Base-by-base conservation (phyloP, 2,797 vertebrate species). In the Danionella dracula region DNA sequence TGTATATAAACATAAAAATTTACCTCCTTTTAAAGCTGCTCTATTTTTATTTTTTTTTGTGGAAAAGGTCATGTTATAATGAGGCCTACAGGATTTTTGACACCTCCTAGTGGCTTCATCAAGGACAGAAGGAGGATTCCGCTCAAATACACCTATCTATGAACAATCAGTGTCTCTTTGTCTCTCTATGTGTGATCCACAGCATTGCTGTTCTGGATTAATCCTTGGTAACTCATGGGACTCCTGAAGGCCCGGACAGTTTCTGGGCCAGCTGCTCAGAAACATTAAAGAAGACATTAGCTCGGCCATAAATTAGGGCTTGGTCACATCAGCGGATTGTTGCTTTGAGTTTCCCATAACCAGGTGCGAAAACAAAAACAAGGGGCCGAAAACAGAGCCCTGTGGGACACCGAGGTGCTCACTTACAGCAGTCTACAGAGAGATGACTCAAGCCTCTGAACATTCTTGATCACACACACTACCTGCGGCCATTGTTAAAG, bases 361-460 rank as follows among this genome's bases (percentile, higher is more conserved):
- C 75, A 76, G 75, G 75, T 76, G 71, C 68, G 73, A 76, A 76
- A 76, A 76, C 71, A 76, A 76, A 76, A 76, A 73, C 71, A 76
- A 68, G 55, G 34, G 65, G 45, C 71, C 64, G 57, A 60, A 73
- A 74, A 76, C 45, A 29, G 68, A 76, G 68, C 56, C 68, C 55
- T 66, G 68, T 50, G 57, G 63, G 71, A 76, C 71, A 66, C 45
- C 38, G 75, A 74, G 71, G 75, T 76, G 75, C 75, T 76, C 71
- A 66, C 71, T 73, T 68, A 73, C 71, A 66, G 65, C 16, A 66
- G 68, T 73, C 75, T 71, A 35, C 15, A 38, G 68, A 63, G 75
- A 66, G 68, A 76, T 76, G 75, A 76, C 75, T 76, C 75, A 73
- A 76, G 45, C 68, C 55, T 53, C 64, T 44, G 71, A 73, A 76